Percentiles rank a stretch among this genome's conserved stretches.
Evolutionary conservation across 1,140 invertebrate species (phyloP).

Genomic region (Scylla paramamosain): DNA sequence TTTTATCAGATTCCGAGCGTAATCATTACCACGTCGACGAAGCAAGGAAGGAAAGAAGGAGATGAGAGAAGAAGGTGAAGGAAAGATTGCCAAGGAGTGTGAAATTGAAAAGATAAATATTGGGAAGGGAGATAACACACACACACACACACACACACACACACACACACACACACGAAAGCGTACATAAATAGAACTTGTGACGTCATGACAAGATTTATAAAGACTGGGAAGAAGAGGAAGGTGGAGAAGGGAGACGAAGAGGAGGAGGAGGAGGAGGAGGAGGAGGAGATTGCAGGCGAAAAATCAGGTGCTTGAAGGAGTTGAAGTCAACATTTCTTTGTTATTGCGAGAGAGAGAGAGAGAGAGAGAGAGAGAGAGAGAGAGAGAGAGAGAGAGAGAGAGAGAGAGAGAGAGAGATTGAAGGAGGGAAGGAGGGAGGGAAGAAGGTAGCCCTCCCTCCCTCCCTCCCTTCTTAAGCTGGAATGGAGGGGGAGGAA

Average conservation of each 20-base stretch:
- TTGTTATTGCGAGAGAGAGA: constrained; percentile 8
- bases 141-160: constrained; percentile 20
- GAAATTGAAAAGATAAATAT: neutral
- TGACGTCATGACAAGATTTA: neutral
- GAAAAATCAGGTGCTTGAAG: neutral
- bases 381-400: too few relatives aligned
- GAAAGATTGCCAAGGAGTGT: neutral
- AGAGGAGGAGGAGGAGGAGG: neutral
- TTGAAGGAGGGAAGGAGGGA: too few relatives aligned
- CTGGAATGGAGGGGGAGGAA: neutral
- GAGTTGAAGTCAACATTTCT: neutral
- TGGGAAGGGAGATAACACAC: neutral
- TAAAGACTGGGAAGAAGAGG: neutral
- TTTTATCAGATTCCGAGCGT: neutral
- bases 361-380: neutral
- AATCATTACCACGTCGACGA: too few relatives aligned
- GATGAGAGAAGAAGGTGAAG: neutral
- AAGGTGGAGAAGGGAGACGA: neutral
- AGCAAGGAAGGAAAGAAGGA: neutral
- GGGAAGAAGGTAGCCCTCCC: neutral
- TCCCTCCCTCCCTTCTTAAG: neutral
- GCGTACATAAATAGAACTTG: neutral
- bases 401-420: too few relatives aligned
- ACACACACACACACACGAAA: neutral
- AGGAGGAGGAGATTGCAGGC: neutral